Evolutionary conservation across 2,797 vertebrate species (phyloP).

Genomic region (Danio tinwini): DNA sequence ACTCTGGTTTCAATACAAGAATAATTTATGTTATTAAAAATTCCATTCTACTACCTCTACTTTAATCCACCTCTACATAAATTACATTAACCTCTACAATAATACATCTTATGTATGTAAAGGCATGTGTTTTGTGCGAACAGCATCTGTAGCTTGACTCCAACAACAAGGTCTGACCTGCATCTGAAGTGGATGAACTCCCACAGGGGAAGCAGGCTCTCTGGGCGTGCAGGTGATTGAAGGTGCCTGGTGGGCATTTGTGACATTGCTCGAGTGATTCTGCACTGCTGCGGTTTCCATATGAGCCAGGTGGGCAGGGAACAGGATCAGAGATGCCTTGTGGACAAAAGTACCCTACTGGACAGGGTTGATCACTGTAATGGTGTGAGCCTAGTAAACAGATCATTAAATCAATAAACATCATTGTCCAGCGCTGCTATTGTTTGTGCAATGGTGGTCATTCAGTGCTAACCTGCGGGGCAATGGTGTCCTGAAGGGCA

Average conservation of each 20-base stretch:
- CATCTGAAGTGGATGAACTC: constrained; percentile 84
- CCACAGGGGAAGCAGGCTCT: constrained; percentile 89
- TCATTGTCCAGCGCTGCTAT: background rate
- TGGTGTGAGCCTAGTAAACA: constrained; percentile 75
- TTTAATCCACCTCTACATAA: no score
- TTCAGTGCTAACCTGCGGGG: constrained; percentile 74
- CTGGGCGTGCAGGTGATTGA: constrained; percentile 84
- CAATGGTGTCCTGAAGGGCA: constrained; percentile 90
- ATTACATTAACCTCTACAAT: no score
- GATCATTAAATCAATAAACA: background rate
- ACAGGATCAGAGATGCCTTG: constrained; percentile 69
- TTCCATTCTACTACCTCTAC: background rate
- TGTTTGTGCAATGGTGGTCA: background rate
- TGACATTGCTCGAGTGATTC: constrained; percentile 75
- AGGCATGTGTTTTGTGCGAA: background rate
- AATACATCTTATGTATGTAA: background rate
- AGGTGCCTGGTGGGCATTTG: constrained; percentile 85
- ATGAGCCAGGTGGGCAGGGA: constrained; percentile 86
- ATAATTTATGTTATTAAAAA: background rate
- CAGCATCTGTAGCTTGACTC: background rate
- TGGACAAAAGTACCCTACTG: constrained; percentile 84
- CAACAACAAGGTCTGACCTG: constrained; percentile 70
- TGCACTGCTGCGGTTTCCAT: constrained; percentile 75
- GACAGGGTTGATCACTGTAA: constrained; percentile 81
- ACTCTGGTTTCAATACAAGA: no score